Percentiles rank a stretch among this genome's conserved stretches.
phyloP scores from a whole-genome alignment of 2,888 invertebrate genomes.

The Chamaedrilus cognettii region DNA sequence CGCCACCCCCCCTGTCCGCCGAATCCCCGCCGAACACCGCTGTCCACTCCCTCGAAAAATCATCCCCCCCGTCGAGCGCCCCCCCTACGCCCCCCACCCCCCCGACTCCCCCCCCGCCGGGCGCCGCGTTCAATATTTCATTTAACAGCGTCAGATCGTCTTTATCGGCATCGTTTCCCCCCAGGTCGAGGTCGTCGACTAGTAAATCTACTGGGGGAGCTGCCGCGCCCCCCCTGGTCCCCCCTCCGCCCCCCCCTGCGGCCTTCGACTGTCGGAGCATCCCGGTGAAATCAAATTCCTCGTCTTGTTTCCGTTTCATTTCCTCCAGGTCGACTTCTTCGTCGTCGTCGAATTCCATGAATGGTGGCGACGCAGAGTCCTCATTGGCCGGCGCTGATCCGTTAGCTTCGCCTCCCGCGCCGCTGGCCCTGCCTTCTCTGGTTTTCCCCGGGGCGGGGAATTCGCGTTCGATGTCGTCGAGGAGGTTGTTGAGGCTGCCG shows the following conservation, averaged over 20 bases:
- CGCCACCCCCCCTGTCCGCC: too few relatives aligned
- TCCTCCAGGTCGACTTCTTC: slow-evolving; percentile 33
- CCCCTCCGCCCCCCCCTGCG: neutral
- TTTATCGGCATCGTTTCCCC: slow-evolving; percentile 55
- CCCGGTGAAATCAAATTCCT: slow-evolving; percentile 35
- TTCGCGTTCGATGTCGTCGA: slow-evolving; percentile 25
- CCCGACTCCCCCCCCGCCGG: too few relatives aligned
- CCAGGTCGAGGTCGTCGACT: too few relatives aligned
- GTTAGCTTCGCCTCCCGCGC: too few relatives aligned
- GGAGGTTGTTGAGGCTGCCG: slow-evolving; percentile 29
- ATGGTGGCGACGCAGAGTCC: slow-evolving; percentile 24
- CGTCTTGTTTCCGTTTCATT: slow-evolving; percentile 38
- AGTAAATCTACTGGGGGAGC: slow-evolving; percentile 47
- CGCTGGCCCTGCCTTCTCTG: too few relatives aligned
- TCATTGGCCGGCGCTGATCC: too few relatives aligned
- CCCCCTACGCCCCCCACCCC: too few relatives aligned
- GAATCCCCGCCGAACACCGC: slow-evolving; percentile 53
- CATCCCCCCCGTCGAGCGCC: slow-evolving; percentile 46
- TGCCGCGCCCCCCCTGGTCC: neutral
- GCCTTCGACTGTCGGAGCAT: neutral
- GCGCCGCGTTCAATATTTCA: slow-evolving; percentile 59
- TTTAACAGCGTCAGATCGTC: slow-evolving; percentile 60
- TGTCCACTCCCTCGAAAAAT: slow-evolving; percentile 57
- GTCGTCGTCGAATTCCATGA: slow-evolving; percentile 47
- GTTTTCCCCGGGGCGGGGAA: too few relatives aligned